Evolutionary conservation across 2,797 vertebrate species (phyloP), one percentile per base, ranked within the genome.

Genomic region (Microctenopoma lineatum): DNA sequence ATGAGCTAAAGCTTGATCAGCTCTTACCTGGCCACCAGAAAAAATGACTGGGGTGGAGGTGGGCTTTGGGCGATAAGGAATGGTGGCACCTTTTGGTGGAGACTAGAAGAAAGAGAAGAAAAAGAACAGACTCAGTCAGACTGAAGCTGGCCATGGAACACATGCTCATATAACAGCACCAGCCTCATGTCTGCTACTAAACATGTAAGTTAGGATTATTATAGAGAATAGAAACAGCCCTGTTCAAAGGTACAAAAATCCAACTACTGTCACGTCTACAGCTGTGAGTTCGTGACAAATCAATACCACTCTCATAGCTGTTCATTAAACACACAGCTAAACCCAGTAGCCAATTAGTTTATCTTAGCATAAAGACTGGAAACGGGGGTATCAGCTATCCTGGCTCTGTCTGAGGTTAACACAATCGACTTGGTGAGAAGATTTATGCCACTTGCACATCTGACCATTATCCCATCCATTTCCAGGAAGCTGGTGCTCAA

Each of bases 21-120:
- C 67, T 96, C 97, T 98, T 98, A 99, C 98, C 97, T 99, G 97
- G 94, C 98, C 98, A 96, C 98, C 97, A 94, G 98, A 98, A 96
- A 99, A 99, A 96, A 99, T 99, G 91, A 99, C 96, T 85, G 98
- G 98, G 93, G 96, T 98, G 95, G 98, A 98, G 95, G 97, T 96
- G 87, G 98, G 97, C 96, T 99, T 99, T 94, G 97, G 98, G 95
- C 97, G 98, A 93, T 99, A 99, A 91, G 98, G 98, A 89, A 99
- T 99, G 92, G 98, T 99, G 95, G 98, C 98, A 96, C 98, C 98
- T 97, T 99, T 99, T 87, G 98, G 97, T 96, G 98, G 98, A 91
- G 97, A 99, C 98, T 99, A 95, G 94, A 94, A 96, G 89, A 95
- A 94, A 66, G 87, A 93, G 93, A 95, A 84, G 50, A 89, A 39